A percentile compares a stretch with the other conserved stretches of the same genome.
These are phyloP conservation scores for Schlechtendalia chinensis DNA, from an alignment of 1,140 invertebrate species.

Conservation along the genomic window DNA sequence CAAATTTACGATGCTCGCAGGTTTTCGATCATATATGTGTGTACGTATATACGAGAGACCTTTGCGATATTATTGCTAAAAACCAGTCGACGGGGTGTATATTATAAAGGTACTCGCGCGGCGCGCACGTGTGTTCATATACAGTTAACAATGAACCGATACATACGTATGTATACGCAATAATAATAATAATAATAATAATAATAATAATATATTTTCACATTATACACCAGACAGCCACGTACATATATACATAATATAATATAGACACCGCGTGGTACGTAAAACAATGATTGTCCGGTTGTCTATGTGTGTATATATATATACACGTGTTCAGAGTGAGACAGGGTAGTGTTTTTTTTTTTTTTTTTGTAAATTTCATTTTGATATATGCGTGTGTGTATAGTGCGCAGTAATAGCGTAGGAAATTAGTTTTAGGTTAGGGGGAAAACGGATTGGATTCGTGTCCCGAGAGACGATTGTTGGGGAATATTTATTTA, in stretches of 20 bases:
- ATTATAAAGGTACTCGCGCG: neutral
- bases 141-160: too few species aligned
- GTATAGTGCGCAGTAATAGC: neutral
- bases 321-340: too few species aligned
- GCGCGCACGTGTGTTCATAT: too few species aligned
- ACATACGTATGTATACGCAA: too few species aligned
- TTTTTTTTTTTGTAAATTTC: neutral
- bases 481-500: conserved; percentile 23
- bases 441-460: conserved; percentile 12
- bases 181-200: too few species aligned
- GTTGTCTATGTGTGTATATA: too few species aligned
- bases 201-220: neutral
- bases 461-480: conserved; percentile 34
- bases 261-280: too few species aligned
- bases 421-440: conserved; percentile 42
- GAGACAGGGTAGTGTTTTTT: neutral
- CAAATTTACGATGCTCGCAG: too few species aligned
- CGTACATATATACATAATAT: neutral
- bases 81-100: neutral
- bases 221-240: neutral
- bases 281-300: too few species aligned
- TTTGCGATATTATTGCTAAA: too few species aligned
- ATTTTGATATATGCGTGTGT: neutral
- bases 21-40: neutral
- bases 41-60: too few species aligned